Base-by-base conservation (phyloP, 2,888 invertebrate genomes). In the Brachypterus glaber region DNA sequence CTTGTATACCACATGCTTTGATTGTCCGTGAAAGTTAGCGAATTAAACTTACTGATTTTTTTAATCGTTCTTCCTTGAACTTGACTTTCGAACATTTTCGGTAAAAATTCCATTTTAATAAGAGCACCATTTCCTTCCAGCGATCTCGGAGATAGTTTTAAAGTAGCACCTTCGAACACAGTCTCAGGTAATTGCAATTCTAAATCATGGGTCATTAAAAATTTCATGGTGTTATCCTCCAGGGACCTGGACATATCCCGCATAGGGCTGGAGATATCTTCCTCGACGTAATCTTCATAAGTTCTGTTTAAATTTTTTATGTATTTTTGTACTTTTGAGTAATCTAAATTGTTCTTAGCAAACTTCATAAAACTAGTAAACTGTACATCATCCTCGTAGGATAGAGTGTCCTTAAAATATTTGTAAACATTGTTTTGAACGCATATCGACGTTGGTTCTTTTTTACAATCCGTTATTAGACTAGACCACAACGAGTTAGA, bases 171-270 rank as follows among this genome's bases (percentile, higher is more conserved):
- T 29, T 82, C 76, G 56, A 85, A 85, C 53, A 85, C 68, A 37
- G 75, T 68, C 41, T 82, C 77, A 0, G 88, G 88, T 32, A 89
- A 57, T 29, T 75, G 69, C 25, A 88, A 47, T 51, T 80, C 79
- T 58, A 87, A 68, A 55, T 88, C 82, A 49, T 87, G 84, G 0
- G 82, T 84, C 62, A 82, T 78, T 15, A 87, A 65, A 54, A 87
- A 88, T 52, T 79, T 77, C 5, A 55, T 44, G 2, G 58, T 52
- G 57, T 80, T 82, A 30, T 74, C 76, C 52, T 80, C 79, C 1
- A 88, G 60, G 0, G 81, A 74, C 46, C 76, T 75, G 1, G 84
- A 79, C 11, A 87, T 75, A 65, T 84, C 83, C 66, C 83, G 81
- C 37, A 86, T 61, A n/a, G 81, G 80, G 13, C 76, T 51, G 35